Evolutionary conservation across 2,888 invertebrate genomes (phyloP).

Genomic region (Stratiomys singularior): DNA sequence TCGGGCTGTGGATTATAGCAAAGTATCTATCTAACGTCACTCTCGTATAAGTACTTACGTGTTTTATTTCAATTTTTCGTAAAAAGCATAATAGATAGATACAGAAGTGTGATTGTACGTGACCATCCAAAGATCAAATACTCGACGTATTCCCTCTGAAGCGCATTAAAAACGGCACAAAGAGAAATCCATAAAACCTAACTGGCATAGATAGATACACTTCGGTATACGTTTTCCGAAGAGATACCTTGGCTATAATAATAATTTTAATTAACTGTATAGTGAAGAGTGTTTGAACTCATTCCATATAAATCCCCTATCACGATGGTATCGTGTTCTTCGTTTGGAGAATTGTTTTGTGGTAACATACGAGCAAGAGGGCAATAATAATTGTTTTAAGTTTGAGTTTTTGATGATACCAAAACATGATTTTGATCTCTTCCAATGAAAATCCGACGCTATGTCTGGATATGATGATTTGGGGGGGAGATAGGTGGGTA

Average conservation of each 20-base stretch:
- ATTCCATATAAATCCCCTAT: conserved; percentile 25
- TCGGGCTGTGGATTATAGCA: conserved; percentile 11
- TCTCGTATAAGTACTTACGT: conserved; percentile 30
- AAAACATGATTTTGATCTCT: conserved; percentile 33
- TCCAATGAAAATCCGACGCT: conserved; percentile 1
- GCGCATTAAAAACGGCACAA: conserved; percentile 43
- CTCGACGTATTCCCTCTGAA: background rate
- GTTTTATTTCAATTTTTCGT: conserved; percentile 43
- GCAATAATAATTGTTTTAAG: conserved; percentile 21
- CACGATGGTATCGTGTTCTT: background rate
- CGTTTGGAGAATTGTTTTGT: background rate
- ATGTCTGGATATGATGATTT: background rate
- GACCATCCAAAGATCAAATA: conserved; percentile 40
- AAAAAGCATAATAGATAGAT: conserved; percentile 35
- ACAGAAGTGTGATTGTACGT: conserved; percentile 38
- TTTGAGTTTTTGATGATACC: conserved; percentile 23
- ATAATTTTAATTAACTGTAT: conserved; percentile 43
- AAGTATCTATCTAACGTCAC: conserved; percentile 29
- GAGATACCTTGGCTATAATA: conserved; percentile 1
- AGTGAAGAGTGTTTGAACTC: conserved; percentile 36
- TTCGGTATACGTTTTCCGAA: conserved; percentile 12
- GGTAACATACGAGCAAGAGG: background rate
- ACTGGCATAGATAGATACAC: conserved; percentile 43
- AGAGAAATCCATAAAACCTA: conserved; percentile 37
- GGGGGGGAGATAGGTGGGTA: background rate